Base-by-base conservation (phyloP, 2,797 vertebrate species). In the Bucorvus abyssinicus region DNA sequence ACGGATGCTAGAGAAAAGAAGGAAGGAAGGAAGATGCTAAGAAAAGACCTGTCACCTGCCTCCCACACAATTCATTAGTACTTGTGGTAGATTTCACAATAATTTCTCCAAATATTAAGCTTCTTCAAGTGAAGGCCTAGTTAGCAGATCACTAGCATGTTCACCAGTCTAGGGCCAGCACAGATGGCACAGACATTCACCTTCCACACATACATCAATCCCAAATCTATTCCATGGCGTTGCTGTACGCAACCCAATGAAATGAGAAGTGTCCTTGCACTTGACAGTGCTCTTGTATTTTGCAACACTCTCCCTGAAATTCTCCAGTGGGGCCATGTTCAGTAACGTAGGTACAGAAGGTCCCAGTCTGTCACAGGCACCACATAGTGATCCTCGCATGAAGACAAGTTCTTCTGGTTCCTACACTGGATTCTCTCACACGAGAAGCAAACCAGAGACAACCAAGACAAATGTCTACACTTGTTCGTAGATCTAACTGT, bases 321-420 rank as follows among this genome's bases (percentile, higher is more conserved):
- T 42, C 63, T 67, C 30, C 76, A 45, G 29, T 45, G 40, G 40
- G 9, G 30, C 9, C 50, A 34, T 14, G 14, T 9, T 10, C 56
- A 36, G 7, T 10, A 44, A 12, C n/a, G 26, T 4, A 17, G 2
- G 36, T 8, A 50, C 5, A 38, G 68, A 59, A 47, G 40, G 61
- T 15, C 18, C 36, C 49, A 3, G 6, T 10, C 50, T 6, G 16
- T 8, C 44, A 52, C 1, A 2, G 12, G 71, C 40, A 68, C 21
- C 20, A 15, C 45, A 21, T 4, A 4, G 36, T 6, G 32, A n/a
- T 63, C 6, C 0, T 2, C 36, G 26, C 8, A 21, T 2, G 16
- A 34, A n/a, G 67, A 24, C 26, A 52, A 53, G 29, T 3, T 87
- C 49, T 36, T 57, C 78, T 60, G 45, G 22, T 24, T 49, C 82